Base-by-base conservation (phyloP, 2,888 invertebrate species). In the Rhorus exstirpatorius region DNA sequence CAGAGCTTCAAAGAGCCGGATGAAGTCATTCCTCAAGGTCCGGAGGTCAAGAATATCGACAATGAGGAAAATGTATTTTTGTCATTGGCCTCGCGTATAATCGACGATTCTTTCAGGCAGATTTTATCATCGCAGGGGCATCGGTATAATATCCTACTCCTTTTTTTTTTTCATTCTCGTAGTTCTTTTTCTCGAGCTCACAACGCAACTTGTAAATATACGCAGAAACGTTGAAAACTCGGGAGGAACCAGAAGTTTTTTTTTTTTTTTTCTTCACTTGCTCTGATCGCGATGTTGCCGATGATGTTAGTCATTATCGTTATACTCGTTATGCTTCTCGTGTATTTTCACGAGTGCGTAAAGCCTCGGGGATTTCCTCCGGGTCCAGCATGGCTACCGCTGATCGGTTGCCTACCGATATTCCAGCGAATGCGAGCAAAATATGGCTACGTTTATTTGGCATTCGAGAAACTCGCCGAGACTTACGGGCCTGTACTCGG, bases 401-500 rank as follows among this genome's bases (percentile, higher is more conserved):
- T 95, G 1, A 83, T 95, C 1, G 95, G 95, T 1, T 94, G 94
- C 83, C 92, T 94, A 1, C 87, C 91, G 0, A 84, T 90, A 24
- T 93, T 94, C 79, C 89, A 89, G 31, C 89, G 88, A 44, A 84
- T 93, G 24, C 90, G 92, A 3, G 93, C 93, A 0, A 89, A 91
- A 72, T 87, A 92, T 17, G 93, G 93, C 12, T 95, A 93, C 86
- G 94, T 95, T 83, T 95, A 96, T 92, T 92, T 95, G 84, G 96
- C 95, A 0, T 94, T 96, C 89, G 93, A 94, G 49, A 93, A 95
- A 84, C 89, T 96, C 79, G 93, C 94, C 0, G 91, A 94, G 83
- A 90, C 91, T 61, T 96, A 96, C 87, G 96, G 96, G 0, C 93
- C 95, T 7, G 92, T 96, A 0, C 93, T 96, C 3, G 96, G 96